Base-by-base conservation (phyloP, 30 jellyfish, hydroid and myxozoan genomes). In the Chironex yamaguchii region DNA sequence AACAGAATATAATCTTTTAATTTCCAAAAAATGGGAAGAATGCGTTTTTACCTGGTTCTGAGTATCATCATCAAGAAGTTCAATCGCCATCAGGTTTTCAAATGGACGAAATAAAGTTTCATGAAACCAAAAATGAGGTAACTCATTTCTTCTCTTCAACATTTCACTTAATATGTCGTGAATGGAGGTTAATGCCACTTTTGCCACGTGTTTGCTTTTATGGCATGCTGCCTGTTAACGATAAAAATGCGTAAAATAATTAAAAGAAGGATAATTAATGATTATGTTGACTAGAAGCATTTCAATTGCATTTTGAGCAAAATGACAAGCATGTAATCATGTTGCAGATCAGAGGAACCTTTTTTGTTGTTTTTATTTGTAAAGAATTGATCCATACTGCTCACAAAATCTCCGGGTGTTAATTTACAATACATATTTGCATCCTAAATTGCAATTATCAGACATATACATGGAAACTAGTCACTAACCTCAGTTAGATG, bases 121-220 rank as follows among this genome's bases (percentile, higher is more conserved):
- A 65, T 94, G 96, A 52, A 94, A 94, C 99, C 99, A 94, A 69
- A 94, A 94, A 82, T 94, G 99, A 22, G 96, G 76, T 9, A 94
- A 81, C 66, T 94, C 99, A 35, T 87, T 82, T 20, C 99, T 75
- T 65, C 99, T 52, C 35, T 88, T 88, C 35, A 94, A 88, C 24
- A 94, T 11, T 53, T 94, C 99, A 64, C 99, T 94, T 34, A 89
- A 58, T 54, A 94, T 94, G 76, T 94, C 99, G 52, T 94, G 99
- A 21, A 94, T 94, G 29, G 99, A 88, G 20, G 99, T 94, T 76
- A 94, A 77, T 11, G 99, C 99, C 2, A 94, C 97, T 65, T 94
- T 94, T 17, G 99, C 82, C n/a, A 94, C 88, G 87, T 94, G 99
- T 24, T 96, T 90, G 51, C 94, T 94, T 49, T 90, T 79, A 73